Percentiles rank a stretch among this genome's conserved stretches.
Evolutionary conservation across 2,888 invertebrate species (phyloP).

Genomic region (Rhabditoides inermis): DNA sequence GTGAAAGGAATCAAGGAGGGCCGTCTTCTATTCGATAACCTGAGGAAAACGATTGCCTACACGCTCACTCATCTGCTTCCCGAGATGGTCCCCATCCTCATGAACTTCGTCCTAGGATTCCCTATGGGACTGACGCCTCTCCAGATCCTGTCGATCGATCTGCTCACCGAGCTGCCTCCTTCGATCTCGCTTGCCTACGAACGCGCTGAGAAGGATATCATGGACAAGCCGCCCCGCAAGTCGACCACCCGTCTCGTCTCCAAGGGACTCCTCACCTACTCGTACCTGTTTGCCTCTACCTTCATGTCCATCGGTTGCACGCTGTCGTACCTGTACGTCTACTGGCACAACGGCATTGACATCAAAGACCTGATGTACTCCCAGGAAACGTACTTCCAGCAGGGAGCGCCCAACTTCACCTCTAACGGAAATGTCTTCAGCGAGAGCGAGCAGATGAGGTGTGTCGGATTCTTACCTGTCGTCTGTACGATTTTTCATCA

Average conservation of each 20-base stretch:
- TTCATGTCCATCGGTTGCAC: slow-evolving; percentile 35
- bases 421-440: slow-evolving; percentile 10
- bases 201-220: slow-evolving; percentile 44
- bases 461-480: too few species aligned
- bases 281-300: slow-evolving; percentile 44
- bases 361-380: slow-evolving; percentile 21
- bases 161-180: slow-evolving; percentile 44
- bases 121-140: slow-evolving; percentile 43
- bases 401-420: slow-evolving; percentile 16
- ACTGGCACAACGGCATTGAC: slow-evolving; percentile 22
- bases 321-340: slow-evolving; percentile 21
- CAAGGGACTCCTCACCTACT: slow-evolving; percentile 38
- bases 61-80: slow-evolving; percentile 45
- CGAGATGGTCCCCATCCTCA: slow-evolving; percentile 44
- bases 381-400: slow-evolving; percentile 17
- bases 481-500: too few species aligned
- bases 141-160: slow-evolving; percentile 41
- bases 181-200: slow-evolving; percentile 45
- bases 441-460: slow-evolving; percentile 17
- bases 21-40: slow-evolving; percentile 24
- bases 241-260: slow-evolving; percentile 35
- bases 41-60: slow-evolving; percentile 39
- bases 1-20: slow-evolving; percentile 26
- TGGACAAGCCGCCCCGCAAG: slow-evolving; percentile 36
- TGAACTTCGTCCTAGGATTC: slow-evolving; percentile 45